Base-by-base conservation (phyloP, 2,113 vertebrate species). In the Cebus imitator region DNA sequence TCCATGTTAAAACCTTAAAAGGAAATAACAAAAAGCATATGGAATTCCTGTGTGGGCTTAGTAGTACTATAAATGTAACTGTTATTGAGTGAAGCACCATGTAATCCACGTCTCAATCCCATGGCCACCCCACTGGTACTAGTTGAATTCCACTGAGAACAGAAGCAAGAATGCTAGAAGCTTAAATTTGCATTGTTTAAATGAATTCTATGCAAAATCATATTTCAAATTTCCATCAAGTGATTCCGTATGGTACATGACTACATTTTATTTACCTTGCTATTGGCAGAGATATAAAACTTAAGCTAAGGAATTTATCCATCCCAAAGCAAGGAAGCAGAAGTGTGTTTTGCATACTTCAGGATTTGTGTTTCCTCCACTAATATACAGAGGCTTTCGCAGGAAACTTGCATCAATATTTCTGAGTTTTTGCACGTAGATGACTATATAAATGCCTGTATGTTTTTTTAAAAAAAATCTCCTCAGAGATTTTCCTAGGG, bases 131-230 rank as follows among this genome's bases (percentile, higher is more conserved):
- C 61, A 55, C 3, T 68, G 68, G 21, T 73, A 11, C 58, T 25
- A n/a, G 30, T 57, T n/a, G 20, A 37, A 55, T 88, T 58, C 87
- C 90, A 40, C 55, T 40, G 66, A 72, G 87, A 96, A 76, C 68
- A 76, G 76, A 92, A 79, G 78, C 66, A 37, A 86, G 96, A 80
- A 40, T 35, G 58, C 87, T 61, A 82, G 30, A 68, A 95, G 93
- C 90, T 97, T 95, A 90, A 40, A 40, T 96, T 98, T 97, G 72
- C 96, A 85, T 98, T 98, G 89, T 98, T 97, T 98, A 97, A 98
- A 92, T 83, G 96, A 86, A 61, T 98, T 98, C 97, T 98, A 97
- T 98, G 98, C 94, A 98, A 98, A 98, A 98, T 94, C 90, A 43
- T 93, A 82, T 95, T 98, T 98, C 88, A 97, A 86, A 75, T 97